These are phyloP conservation scores for Nerophis lumbriciformis DNA, from an alignment of 2,113 vertebrate species.

Conservation along the genomic window DNA sequence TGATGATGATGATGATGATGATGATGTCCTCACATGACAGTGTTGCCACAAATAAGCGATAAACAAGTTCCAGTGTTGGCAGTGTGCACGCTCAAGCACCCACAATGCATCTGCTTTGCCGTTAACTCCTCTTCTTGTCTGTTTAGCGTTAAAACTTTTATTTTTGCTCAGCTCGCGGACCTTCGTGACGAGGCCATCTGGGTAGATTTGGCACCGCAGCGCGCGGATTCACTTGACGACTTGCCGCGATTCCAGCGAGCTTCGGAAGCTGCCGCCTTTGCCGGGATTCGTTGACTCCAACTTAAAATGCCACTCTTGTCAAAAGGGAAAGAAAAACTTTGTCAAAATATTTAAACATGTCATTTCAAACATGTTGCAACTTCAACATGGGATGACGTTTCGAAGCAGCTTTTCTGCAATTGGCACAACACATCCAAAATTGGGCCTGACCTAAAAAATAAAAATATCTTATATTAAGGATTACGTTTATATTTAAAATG, in stretches of 20 bases:
- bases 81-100: background rate
- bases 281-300: constrained; percentile 18
- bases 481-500: too few species aligned
- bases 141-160: constrained; percentile 25
- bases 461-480: too few species aligned
- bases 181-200: constrained; percentile 33
- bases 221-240: constrained; percentile 39
- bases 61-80: background rate
- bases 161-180: constrained; percentile 35
- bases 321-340: too few species aligned
- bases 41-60: background rate
- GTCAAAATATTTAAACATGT: too few species aligned
- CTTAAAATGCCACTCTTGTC: constrained; percentile 14
- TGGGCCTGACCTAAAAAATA: too few species aligned
- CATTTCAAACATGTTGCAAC: too few species aligned
- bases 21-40: background rate
- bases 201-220: constrained; percentile 47
- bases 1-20: background rate
- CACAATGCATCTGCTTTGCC: constrained; percentile 10
- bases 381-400: too few species aligned
- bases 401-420: too few species aligned
- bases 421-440: too few species aligned
- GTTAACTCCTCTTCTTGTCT: constrained; percentile 9
- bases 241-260: constrained; percentile 39
- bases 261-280: constrained; percentile 37